phyloP scores from a whole-genome alignment of 2,797 vertebrate genomes.

The Crocodylus rhombifer region DNA sequence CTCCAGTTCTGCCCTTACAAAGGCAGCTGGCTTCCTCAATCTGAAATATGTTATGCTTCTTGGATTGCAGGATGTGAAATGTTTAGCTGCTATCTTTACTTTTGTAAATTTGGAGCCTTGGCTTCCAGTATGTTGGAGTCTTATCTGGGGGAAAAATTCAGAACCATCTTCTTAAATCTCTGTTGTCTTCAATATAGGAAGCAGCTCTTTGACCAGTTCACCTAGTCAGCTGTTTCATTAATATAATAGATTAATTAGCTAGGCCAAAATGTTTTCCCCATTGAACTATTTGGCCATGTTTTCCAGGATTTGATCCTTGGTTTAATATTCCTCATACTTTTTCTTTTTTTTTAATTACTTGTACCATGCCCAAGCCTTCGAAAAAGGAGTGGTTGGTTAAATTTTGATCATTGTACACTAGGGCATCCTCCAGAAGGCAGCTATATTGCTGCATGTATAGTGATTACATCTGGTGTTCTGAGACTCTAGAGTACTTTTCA shows the following conservation, averaged over 20 bases:
- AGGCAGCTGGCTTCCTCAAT: not conserved
- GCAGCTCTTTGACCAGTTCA: not conserved
- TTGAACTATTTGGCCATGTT: not conserved
- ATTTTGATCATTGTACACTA: not conserved
- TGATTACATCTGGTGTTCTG: not conserved
- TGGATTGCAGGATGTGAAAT: fast-evolving
- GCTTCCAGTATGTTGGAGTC: not conserved
- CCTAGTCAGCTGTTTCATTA: not conserved
- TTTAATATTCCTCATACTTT: not conserved
- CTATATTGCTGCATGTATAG: not conserved
- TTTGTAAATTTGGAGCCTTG: not conserved
- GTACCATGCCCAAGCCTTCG: not conserved
- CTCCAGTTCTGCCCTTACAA: not conserved
- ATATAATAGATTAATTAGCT: not conserved
- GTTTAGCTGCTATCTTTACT: not conserved
- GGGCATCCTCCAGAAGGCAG: fast-evolving
- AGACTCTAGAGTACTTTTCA: not conserved
- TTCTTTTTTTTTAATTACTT: not conserved
- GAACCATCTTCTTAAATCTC: not conserved
- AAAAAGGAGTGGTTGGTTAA: not conserved
- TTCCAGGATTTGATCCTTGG: not conserved
- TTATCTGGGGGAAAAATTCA: not conserved
- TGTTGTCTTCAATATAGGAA: not conserved
- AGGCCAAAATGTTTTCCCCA: not conserved
- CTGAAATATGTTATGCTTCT: not conserved